These are phyloP conservation scores for Siniperca chuatsi DNA, from an alignment of 2,113 vertebrate genomes.

Conservation along the genomic window DNA sequence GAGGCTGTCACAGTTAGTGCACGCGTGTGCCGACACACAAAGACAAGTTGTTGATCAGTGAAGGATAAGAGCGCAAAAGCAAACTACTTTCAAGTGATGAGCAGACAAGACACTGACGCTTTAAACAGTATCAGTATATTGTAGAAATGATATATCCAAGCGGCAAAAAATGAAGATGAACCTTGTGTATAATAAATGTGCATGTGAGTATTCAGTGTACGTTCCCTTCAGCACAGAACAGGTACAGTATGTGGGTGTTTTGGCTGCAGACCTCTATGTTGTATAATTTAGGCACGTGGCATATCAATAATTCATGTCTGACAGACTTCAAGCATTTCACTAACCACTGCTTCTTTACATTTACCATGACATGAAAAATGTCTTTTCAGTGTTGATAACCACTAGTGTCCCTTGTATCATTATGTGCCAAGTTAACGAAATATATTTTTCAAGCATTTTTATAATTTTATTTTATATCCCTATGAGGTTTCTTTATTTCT, in stretches of 20 bases:
- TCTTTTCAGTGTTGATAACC: background rate
- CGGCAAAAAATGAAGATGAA: background rate
- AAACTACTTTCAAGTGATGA: constrained; percentile 3
- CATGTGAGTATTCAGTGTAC: background rate
- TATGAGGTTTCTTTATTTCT: background rate
- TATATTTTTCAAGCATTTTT: background rate
- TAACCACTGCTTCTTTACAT: constrained; percentile 25
- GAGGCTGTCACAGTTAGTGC: background rate
- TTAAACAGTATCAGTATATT: background rate
- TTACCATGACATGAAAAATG: background rate
- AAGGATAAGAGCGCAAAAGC: background rate
- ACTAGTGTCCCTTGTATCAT: background rate
- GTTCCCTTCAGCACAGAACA: constrained; percentile 5
- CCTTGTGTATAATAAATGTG: background rate
- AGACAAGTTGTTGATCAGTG: background rate
- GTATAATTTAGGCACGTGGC: constrained; percentile 14
- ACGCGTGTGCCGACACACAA: background rate
- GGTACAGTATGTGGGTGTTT: constrained; percentile 24
- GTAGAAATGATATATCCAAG: background rate
- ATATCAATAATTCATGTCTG: constrained; percentile 33
- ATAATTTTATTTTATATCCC: background rate
- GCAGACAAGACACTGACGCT: background rate
- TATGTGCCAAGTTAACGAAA: background rate
- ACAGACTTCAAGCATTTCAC: constrained; percentile 18
- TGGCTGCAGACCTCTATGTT: constrained; percentile 17